Evolutionary conservation across 2,797 vertebrate species (phyloP).

Genomic region (Sternarchorhynchus goeldii): DNA sequence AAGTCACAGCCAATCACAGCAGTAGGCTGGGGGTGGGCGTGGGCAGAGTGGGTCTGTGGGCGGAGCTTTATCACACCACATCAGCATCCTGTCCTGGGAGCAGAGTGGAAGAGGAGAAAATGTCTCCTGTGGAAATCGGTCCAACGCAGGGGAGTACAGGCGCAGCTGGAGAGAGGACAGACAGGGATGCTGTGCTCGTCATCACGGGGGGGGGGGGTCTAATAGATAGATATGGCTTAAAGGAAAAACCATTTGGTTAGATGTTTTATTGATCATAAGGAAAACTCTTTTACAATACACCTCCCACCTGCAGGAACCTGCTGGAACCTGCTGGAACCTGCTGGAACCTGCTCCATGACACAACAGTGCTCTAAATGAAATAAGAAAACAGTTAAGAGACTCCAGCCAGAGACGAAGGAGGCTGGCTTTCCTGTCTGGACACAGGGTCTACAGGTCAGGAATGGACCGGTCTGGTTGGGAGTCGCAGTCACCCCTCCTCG

Average conservation of each 20-base stretch:
- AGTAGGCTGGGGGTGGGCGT: background rate
- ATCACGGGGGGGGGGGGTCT: too few species aligned
- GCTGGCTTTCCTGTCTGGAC: conserved; percentile 1
- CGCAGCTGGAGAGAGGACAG: too few species aligned
- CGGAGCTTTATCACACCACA: conserved; percentile 33
- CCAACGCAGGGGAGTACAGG: too few species aligned
- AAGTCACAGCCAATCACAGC: conserved; percentile 19
- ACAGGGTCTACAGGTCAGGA: conserved; percentile 43
- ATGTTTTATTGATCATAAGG: too few species aligned
- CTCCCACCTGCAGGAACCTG: conserved; percentile 13
- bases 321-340: conserved; percentile 27
- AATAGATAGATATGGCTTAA: too few species aligned
- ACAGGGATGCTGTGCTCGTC: too few species aligned
- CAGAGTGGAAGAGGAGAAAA: too few species aligned
- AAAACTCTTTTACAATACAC: too few species aligned
- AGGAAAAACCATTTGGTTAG: too few species aligned
- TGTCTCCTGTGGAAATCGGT: too few species aligned
- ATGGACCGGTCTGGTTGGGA: conserved; percentile 54
- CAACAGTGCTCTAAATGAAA: conserved; percentile 43
- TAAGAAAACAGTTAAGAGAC: background rate
- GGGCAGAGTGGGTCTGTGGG: background rate
- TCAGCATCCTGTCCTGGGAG: conserved; percentile 15
- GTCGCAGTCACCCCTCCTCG: conserved; percentile 59
- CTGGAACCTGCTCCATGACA: conserved; percentile 25
- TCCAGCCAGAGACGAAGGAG: background rate